Evolutionary conservation across 2,888 invertebrate species (phyloP), one percentile per base, ranked within the genome.

Genomic region (Prosapia bicincta): DNA sequence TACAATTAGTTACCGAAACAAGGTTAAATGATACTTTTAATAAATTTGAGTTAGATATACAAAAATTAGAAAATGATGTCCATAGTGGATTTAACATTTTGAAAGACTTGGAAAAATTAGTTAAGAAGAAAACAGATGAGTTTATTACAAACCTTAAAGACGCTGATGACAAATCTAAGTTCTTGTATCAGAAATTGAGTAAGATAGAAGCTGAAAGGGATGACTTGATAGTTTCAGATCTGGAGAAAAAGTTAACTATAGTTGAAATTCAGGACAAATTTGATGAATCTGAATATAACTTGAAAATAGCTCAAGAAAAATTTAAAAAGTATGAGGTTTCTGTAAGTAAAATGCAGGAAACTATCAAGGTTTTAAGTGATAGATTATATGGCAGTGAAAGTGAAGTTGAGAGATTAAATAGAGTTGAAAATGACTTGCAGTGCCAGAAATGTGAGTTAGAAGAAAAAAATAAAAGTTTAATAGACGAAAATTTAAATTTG

Each of bases 141-240:
- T 73, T 73, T 25, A 25, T 43, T n/a, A 3, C 30, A 38, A 23
- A 68, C 38, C 32, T 73, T 38, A 32, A 67, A 25, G 73, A 73
- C 43, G 43, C 73, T n/a, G 38, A 73, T 43, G 73, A 73, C 20
- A 67, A 38, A 15, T 68, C 38, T 66, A 73, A 73, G 13, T 68
- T 54, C 26, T 68, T 73, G 25, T 68, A n/a, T 26, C 3, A 69
- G 10, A 69, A 73, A 73, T 32, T 73, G 15, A 43, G 69, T 43
- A 73, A 73, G 68, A 38, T 73, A 43, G 73, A 73, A 38, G 15
- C 20, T 25, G 43, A 73, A 43, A 73, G 73, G 26, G 73, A 73
- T 43, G 68, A 73, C 9, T 67, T 73, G 20, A 10, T 68, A 15
- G 43, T 15, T n/a, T 32, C 73, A 30, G 73, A 73, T 68, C 20